Base-by-base conservation (phyloP, 2,113 vertebrate genomes). In the Cheilinus undulatus region DNA sequence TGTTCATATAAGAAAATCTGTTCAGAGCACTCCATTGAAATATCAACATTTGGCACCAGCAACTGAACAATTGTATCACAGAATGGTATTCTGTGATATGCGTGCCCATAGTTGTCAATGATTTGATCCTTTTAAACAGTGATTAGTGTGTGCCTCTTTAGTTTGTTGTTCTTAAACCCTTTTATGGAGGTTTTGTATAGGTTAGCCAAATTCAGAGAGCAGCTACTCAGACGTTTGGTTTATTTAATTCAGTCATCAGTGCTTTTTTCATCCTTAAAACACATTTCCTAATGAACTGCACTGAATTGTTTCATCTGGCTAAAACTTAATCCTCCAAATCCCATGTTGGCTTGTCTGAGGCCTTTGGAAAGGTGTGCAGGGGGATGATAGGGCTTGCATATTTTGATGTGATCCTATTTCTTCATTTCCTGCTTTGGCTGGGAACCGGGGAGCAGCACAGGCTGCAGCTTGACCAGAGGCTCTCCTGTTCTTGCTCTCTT, bases 361-460 rank as follows among this genome's bases (percentile, higher is more conserved):
- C 60, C 83, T 88, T 86, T 86, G 77, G 68, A 86, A 82, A 91
- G 85, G 86, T 84, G 80, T 73, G 73, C 74, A 69, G 22, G 11
- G 42, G 71, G 83, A 89, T 89, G 86, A 87, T 88, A 80, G 85
- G 80, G 77, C 73, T 80, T 75, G 79, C 88, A 92, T 91, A 89
- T 86, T 92, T 90, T 87, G 75, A 88, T 91, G 87, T 92, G 92
- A 93, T 93, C 93, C 89, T 76, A 91, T 93, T 93, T 93, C 91
- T 92, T 93, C 79, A 93, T 94, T 93, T 94, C 93, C 93, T 92
- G 86, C 59, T 34, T 51, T 89, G 91, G 91, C 91, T 89, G 80
- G 78, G 81, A 88, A 78, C 82, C 22, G 48, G 67, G 60, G 49
- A 73, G 64, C 78, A 62, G 77, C 65, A 24, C 84, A 82, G 86